Evolutionary conservation across 2,797 vertebrate genomes (phyloP).

Genomic region (Gila robusta): DNA sequence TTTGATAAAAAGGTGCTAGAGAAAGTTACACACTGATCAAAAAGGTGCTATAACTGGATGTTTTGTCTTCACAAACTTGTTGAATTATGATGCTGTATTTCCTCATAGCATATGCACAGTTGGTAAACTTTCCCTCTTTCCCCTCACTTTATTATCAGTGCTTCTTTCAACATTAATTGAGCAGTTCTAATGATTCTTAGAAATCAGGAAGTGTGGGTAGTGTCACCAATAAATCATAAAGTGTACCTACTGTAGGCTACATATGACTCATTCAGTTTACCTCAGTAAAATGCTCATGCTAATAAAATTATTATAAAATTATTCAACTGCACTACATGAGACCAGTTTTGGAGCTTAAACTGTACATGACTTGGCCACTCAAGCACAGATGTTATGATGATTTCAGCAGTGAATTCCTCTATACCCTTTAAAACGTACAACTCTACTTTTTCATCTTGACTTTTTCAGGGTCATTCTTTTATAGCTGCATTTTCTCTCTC

Average conservation of each 20-base stretch:
- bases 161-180: background rate
- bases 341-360: background rate
- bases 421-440: background rate
- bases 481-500: background rate
- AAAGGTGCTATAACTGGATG: background rate
- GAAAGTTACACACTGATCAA: conserved; percentile 15
- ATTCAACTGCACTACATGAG: background rate
- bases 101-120: background rate
- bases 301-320: no score
- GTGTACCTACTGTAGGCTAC: background rate
- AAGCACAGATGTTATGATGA: background rate
- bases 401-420: background rate
- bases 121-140: background rate
- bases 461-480: background rate
- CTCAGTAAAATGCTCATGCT: no score
- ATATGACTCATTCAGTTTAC: no score
- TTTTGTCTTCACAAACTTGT: background rate
- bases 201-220: background rate
- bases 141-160: background rate
- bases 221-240: conserved; percentile 1
- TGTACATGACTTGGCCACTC: no score
- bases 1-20: conserved; percentile 71
- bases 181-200: background rate
- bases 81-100: background rate
- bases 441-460: background rate